These are phyloP conservation scores for Labia minor DNA, from an alignment of 2,888 invertebrate genomes.

Conservation along the genomic window DNA sequence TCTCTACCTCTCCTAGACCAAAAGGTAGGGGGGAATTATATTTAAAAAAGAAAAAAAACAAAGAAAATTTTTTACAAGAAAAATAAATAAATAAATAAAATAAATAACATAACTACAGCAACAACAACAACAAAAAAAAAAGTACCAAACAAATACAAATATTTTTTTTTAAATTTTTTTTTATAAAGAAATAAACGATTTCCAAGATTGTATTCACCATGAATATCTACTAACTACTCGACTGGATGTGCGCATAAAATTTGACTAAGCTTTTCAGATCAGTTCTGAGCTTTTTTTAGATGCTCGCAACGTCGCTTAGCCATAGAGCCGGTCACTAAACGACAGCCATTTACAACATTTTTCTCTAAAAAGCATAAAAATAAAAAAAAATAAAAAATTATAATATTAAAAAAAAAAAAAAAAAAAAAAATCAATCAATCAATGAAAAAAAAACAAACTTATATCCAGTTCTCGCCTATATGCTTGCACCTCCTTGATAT, in stretches of 20 bases:
- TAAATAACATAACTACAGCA: not conserved
- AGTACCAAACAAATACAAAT: too few relatives aligned
- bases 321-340: conserved; percentile 15
- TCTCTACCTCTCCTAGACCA: not conserved
- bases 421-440: not conserved
- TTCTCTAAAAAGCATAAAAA: not conserved
- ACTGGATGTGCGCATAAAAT: not conserved
- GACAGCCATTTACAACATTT: not conserved
- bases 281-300: not conserved
- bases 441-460: not conserved
- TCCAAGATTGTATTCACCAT: too few relatives aligned
- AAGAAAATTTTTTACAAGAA: not conserved
- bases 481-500: conserved; percentile 25
- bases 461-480: conserved; percentile 24
- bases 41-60: not conserved
- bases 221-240: not conserved
- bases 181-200: too few relatives aligned
- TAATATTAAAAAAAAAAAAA: too few relatives aligned
- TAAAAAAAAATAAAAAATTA: too few relatives aligned
- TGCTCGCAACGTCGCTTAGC: not conserved
- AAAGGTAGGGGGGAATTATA: not conserved
- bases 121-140: too few relatives aligned
- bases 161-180: too few relatives aligned
- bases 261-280: not conserved
- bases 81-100: not conserved